Base-by-base conservation (phyloP, 2,888 invertebrate species). In the Agrypnus murinus region DNA sequence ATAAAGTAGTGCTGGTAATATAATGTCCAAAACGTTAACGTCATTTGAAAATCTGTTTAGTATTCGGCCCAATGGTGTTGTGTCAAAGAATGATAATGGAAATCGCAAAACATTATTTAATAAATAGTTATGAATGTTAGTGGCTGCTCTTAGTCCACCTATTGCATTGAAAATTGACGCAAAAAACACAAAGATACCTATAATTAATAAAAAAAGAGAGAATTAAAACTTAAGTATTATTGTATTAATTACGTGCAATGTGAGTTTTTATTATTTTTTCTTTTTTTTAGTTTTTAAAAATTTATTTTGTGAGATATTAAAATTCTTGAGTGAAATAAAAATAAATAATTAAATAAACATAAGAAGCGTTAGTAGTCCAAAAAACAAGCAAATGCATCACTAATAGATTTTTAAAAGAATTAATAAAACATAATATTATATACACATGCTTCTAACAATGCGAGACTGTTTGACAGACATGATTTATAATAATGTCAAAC, bases 51-150 rank as follows among this genome's bases (percentile, higher is more conserved):
- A 89, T 74, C 91, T 87, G 83, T 90, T 89, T 62, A 92, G 83
- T 74, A 92, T 87, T 63, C 92, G 86, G 71, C 91, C 92, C 74
- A 87, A 80, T 8, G 92, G 92, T 72, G 89, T 89, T 38, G 87
- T 88, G 82, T 92, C 90, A 83, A 90, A 92, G 84, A 90, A 88
- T 63, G 82, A 81, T 84, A 89, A 86, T 12, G 90, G 90, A 70
- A 87, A 87, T 72, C 86, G 85, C 73, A 92, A 79, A 75, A 89
- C 82, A 77, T 84, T 84, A 48, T 78, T 65, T 70, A 91, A 84
- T 75, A 91, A 83, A 32, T 76, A 80, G 53, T 81, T 76, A 81
- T 90, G 89, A 75, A 88, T 85, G 73, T 77, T 80, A 71, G 78
- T 80, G 12, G 90, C 87, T 17, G 84, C 84, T 25, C 73, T 69